Base-by-base conservation (phyloP, 2,888 invertebrate species). In the Plutella xylostella region DNA sequence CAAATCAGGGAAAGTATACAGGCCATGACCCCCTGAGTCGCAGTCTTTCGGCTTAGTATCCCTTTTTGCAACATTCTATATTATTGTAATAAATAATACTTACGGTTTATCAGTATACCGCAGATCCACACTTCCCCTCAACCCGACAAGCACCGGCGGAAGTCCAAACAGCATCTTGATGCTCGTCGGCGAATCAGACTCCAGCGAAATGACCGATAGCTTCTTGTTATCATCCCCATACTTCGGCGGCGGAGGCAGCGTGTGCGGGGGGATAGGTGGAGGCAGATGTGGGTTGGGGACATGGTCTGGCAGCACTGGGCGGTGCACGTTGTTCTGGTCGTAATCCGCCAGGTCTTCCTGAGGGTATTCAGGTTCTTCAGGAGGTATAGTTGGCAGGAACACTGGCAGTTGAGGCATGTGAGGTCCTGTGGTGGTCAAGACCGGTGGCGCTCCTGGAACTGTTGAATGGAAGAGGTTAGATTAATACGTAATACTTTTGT, bases 41-140 rank as follows among this genome's bases (percentile, higher is more conserved):
- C n/a, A n/a, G n/a, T n/a, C n/a, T n/a, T n/a, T n/a, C n/a, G n/a
- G n/a, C n/a, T n/a, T n/a, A n/a, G n/a, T n/a, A n/a, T n/a, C n/a
- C n/a, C n/a, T n/a, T n/a, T n/a, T n/a, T n/a, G n/a, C n/a, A n/a
- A n/a, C n/a, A n/a, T n/a, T n/a, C n/a, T n/a, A n/a, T n/a, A n/a
- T n/a, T n/a, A n/a, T n/a, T n/a, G n/a, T n/a, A n/a, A n/a, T n/a
- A n/a, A 25, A 25, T 28, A 7, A 31, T 47, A 85, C 89, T 86
- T 76, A 92, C 92, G 85, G 72, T 59, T 88, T 88, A 61, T 92
- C 91, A 7, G 94, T 94, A 66, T 94, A 96, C 63, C 93, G 87
- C 49, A 96, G 84, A 71, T 96, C 94, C 2, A 96, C 93, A 51
- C 94, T 89, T 45, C 96, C 96, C 58, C 93, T 90, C 37, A 96